Base-by-base conservation (phyloP, 2,888 invertebrate genomes). In the Tachina lurida region DNA sequence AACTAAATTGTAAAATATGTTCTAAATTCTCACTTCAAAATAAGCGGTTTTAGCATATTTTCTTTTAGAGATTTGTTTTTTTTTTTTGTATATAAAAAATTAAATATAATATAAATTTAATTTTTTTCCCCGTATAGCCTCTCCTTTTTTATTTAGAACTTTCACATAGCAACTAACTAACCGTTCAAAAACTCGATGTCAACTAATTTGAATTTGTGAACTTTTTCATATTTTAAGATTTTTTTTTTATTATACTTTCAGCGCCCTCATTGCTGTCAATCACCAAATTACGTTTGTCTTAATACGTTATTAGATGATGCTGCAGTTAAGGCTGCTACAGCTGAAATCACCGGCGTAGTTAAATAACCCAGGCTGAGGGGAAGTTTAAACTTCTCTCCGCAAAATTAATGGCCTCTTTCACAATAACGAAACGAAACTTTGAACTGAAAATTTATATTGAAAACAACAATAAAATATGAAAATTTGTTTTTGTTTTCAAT, bases 121-220 rank as follows among this genome's bases (percentile, higher is more conserved):
- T n/a, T n/a, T n/a, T 31, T 45, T 10, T 58, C 56, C 47, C 31
- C 1, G 45, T n/a, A 54, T 47, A 3, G 22, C 17, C 62, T 68
- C 15, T 9, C 41, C 17, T 76, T 65, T 13, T 9, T 52, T 74
- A 19, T 31, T 22, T n/a, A 49, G 41, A 63, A 43, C 43, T 76
- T 63, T 19, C 62, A 79, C 79, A 71, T 76, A 60, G n/a, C 31
- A 31, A 31, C 31, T 31, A 31, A 31, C 31, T 54, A 79, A 60
- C 31, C 62, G 75, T 47, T 79, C 79, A 75, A 86, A 86, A 83
- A 54, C 75, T 71, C 71, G 62, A 41, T 76, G 75, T 63, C 65
- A 78, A 86, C 86, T 86, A 79, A 86, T 79, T 76, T 77, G 17
- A 65, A 77, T 60, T 71, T 73, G 43, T 62, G 58, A 73, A 82